Evolutionary conservation across 1,140 invertebrate genomes (phyloP), one percentile per base, ranked within the genome.

Genomic region (Macrobrachium nipponense): DNA sequence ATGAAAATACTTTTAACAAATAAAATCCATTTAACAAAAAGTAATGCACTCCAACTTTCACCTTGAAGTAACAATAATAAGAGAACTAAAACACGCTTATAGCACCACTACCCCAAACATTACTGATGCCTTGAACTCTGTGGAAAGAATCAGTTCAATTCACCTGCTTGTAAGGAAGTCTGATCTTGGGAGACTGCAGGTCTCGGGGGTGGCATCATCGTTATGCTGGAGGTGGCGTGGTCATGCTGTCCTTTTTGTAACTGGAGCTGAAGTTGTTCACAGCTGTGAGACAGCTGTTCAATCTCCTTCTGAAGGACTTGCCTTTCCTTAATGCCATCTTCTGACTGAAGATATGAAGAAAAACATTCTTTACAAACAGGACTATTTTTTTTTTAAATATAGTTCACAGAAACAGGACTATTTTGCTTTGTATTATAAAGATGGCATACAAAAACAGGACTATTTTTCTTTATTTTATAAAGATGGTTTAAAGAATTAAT

Each of bases 271-370:
- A 87, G 80, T 3, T 44, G 36, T 36, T 87, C 86, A 64, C 86
- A 87, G 59, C 62, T 82, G 14, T 75, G 64, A 27, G 20, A 64
- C 27, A 87, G 62, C 59, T 82, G 75, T 44, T 87, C 86, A 20
- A 87, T 72, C n/a, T 87, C 86, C 11, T 87, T 87, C 73, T 78
- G 20, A 14, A 87, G 64, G 11, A n/a, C 2, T 58, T 87, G 86
- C 44, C 79, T 76, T 36, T 82, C 80, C 75, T 87, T 87, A 4
- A 12, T 20, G 18, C 43, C 27, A 17, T 87, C 86, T 58, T 87
- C 86, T 62, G 62, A 73, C 86, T 87, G 72, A 72, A 59, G 2
- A 76, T 51, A 4, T 75, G 18, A 6, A 58, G n/a, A n/a, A 20
- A 76, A 23, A 77, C 7, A 12, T 51, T 51, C 12, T 51, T 12